Evolutionary conservation across 1,140 invertebrate genomes (phyloP).

Genomic region (Temnothorax longispinosus): DNA sequence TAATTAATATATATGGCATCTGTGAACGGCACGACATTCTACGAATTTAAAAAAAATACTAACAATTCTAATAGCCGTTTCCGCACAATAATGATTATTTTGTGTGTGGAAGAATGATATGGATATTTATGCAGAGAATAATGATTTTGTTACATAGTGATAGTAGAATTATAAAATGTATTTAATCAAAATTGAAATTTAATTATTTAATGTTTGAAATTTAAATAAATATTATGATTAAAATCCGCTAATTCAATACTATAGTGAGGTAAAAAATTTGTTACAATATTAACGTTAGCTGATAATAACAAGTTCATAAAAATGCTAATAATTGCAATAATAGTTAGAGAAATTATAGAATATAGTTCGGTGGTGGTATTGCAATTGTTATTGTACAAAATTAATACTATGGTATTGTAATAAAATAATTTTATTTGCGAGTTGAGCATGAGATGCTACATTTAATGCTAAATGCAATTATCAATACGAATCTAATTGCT

Average conservation of each 20-base stretch:
- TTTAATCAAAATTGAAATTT: background rate
- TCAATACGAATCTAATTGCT: background rate
- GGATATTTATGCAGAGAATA: background rate
- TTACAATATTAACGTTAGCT: background rate
- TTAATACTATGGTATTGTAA: conserved; percentile 10
- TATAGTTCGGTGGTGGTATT: background rate
- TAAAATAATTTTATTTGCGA: conserved; percentile 47
- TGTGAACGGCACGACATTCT: too few relatives aligned
- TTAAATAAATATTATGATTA: background rate
- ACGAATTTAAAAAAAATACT: too few relatives aligned
- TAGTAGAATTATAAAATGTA: background rate
- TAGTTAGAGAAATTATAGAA: background rate
- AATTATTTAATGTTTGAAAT: background rate
- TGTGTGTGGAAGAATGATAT: background rate
- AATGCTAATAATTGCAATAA: background rate
- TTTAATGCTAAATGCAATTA: conserved; percentile 29
- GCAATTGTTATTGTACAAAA: background rate
- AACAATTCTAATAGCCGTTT: too few relatives aligned
- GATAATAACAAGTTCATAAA: background rate
- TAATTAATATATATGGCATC: background rate
- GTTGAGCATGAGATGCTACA: conserved; percentile 6
- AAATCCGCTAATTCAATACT: background rate
- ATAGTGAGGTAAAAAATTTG: background rate
- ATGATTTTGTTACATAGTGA: background rate
- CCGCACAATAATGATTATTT: background rate